Evolutionary conservation across 2,797 vertebrate species (phyloP), one percentile per base, ranked within the genome.

Genomic region (Myotis planiceps): DNA sequence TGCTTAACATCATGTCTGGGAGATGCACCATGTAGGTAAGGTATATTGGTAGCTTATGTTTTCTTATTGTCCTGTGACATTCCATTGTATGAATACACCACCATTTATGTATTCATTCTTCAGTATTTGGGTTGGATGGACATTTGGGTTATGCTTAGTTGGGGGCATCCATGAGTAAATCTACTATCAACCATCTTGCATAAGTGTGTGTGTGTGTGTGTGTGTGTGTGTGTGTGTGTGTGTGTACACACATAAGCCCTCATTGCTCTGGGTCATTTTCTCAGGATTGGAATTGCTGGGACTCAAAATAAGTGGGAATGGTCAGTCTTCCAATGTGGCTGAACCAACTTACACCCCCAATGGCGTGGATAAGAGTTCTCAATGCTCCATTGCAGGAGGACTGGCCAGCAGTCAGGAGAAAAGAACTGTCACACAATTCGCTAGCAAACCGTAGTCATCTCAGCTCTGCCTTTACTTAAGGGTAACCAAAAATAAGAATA

Each of bases 31-130:
- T 9, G 49, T 60, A 6, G 1, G 9, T 3, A 42, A 53, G 65
- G 8, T 49, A 13, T 14, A 7, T 9, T 3, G 21, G 32, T 16
- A 21, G 66, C 21, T 39, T 25, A 19, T 25, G 39, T 53, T 42
- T 34, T 34, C 27, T 19, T 14, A 34, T 21, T 15, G 32, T 23
- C 29, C 74, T 13, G 2, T 9, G 32, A 27, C 16, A 37, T 25
- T 13, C 12, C 5, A 4, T 12, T 2, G 18, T 18, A 3, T 47
- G 60, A 21, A 18, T 7, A 6, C 1, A 34, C 5, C 4, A 6
- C 15, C 3, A 0, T 42, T 23, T 19, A 13, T 2, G 6, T 14
- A 13, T 27, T 23, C 6, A 5, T 14, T 2, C 19, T 16, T 1
- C 45, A 25, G 27, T 25, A 7, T 65, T n/a, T 39, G 53, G 39